Percentiles rank a stretch among this genome's conserved stretches.
Evolutionary conservation across 2,888 invertebrate species (phyloP).

Genomic region (Xanthostigma xanthostigma): DNA sequence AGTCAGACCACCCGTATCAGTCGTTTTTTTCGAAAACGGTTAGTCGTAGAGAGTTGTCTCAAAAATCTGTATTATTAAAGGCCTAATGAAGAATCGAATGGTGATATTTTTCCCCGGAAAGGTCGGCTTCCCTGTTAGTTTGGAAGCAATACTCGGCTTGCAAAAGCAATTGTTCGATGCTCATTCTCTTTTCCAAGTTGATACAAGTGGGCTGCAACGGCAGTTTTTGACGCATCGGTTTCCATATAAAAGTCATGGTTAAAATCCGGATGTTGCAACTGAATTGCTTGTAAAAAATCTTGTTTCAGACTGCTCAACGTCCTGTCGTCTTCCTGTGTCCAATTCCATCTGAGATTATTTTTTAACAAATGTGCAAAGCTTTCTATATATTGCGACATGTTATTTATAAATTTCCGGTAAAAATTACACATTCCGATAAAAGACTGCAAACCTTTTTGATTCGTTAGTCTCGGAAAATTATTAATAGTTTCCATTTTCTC

Average conservation of each 20-base stretch:
- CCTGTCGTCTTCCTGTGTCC: neutral
- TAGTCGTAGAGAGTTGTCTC: no score
- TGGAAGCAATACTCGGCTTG: neutral
- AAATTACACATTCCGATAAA: conserved; percentile 9
- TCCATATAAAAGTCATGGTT: neutral
- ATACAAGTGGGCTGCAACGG: neutral
- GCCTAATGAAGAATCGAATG: no score
- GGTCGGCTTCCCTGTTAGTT: neutral
- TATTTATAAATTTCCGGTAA: conserved; percentile 3
- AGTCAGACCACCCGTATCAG: no score
- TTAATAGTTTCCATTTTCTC: neutral
- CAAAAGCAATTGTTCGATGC: neutral
- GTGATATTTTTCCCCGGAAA: no score
- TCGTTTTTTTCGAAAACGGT: no score
- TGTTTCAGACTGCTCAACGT: neutral
- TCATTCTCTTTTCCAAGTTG: neutral
- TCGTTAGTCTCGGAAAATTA: conserved; percentile 4
- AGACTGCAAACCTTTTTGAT: conserved; percentile 3
- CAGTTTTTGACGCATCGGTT: neutral
- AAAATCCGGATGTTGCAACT: neutral
- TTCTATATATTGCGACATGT: neutral
- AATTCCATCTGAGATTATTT: neutral
- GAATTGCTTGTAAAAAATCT: neutral
- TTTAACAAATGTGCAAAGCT: neutral
- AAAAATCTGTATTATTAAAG: no score